Evolutionary conservation across 2,113 vertebrate species (phyloP).

Genomic region (Anarhynchus alexandrinus): DNA sequence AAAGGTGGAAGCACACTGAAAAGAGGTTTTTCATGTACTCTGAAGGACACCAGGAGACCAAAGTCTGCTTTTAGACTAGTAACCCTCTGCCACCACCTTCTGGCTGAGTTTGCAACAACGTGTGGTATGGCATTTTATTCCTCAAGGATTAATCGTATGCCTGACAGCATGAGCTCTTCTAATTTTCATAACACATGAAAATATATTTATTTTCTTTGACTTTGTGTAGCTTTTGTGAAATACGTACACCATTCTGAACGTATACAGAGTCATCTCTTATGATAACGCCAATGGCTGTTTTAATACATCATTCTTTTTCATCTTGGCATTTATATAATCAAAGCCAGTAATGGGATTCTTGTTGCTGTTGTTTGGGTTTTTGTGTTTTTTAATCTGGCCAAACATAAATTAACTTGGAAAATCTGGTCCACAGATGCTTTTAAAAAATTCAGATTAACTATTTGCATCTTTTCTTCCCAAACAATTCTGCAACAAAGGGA

Average conservation of each 20-base stretch:
- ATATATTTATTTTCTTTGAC: background rate
- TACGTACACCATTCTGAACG: background rate
- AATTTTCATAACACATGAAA: background rate
- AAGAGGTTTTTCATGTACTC: rapidly evolving
- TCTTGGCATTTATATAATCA: background rate
- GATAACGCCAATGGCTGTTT: background rate
- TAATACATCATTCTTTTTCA: background rate
- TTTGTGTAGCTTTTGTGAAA: background rate
- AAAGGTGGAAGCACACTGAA: background rate
- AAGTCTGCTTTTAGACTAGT: background rate
- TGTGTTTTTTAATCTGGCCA: background rate
- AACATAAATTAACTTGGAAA: background rate
- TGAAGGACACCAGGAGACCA: background rate
- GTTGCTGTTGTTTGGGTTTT: background rate
- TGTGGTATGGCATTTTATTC: rapidly evolving
- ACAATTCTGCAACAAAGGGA: background rate
- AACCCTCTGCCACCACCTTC: conserved; percentile 40
- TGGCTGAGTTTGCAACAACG: background rate
- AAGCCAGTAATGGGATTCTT: background rate
- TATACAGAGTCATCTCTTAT: background rate
- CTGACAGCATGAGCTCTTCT: background rate
- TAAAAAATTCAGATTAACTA: background rate
- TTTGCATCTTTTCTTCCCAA: background rate
- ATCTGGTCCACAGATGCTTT: conserved; percentile 4
- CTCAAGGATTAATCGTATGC: rapidly evolving